Percentiles rank a stretch among this genome's conserved stretches.
These are phyloP conservation scores for Uropetala carovei DNA, from an alignment of 2,888 invertebrate genomes.

Conservation along the genomic window DNA sequence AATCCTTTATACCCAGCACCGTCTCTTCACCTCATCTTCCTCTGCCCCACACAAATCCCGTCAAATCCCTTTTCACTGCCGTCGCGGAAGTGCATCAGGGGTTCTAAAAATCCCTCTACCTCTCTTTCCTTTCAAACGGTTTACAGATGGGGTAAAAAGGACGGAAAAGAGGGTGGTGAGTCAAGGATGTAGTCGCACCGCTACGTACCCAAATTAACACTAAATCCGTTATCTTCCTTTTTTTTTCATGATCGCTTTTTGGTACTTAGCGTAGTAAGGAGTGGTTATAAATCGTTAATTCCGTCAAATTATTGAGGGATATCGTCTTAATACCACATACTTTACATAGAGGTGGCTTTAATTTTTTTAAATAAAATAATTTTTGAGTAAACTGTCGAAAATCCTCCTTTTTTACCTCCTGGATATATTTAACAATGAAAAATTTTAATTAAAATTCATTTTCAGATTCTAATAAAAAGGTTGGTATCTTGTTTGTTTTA, in stretches of 20 bases:
- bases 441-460: too few species aligned
- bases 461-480: too few species aligned
- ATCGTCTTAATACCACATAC: too few species aligned
- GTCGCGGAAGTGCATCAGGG: conserved; percentile 48
- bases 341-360: too few species aligned
- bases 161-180: neutral
- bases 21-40: conserved; percentile 54
- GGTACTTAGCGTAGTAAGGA: too few species aligned
- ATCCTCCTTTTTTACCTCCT: too few species aligned
- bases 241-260: neutral
- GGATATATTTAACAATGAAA: too few species aligned
- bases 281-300: too few species aligned
- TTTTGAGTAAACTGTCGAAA: too few species aligned
- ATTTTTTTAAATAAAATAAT: too few species aligned
- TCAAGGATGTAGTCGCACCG: neutral
- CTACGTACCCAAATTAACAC: neutral
- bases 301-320: too few species aligned
- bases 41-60: conserved; percentile 30
- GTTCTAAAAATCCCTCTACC: neutral
- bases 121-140: neutral
- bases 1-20: conserved; percentile 55
- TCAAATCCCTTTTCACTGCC: conserved; percentile 53
- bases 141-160: neutral
- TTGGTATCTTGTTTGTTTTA: too few species aligned
- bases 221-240: neutral